A percentile compares a stretch with the other conserved stretches of the same genome.
These are phyloP conservation scores for Dendrocopos noguchii DNA, from an alignment of 2,113 vertebrate species.

Conservation along the genomic window DNA sequence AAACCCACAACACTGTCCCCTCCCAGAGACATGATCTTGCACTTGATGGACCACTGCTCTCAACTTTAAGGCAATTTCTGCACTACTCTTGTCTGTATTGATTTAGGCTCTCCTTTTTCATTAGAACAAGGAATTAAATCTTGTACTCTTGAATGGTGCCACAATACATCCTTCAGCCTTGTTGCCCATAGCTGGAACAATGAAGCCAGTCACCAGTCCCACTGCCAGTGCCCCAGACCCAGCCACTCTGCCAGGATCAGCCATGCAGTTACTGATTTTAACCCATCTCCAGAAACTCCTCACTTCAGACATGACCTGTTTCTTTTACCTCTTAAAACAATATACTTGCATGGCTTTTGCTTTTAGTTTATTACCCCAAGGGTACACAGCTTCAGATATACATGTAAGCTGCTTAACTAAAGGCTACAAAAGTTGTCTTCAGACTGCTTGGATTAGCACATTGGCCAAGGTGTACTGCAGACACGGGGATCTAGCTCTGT, in stretches of 20 bases:
- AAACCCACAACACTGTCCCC: not conserved
- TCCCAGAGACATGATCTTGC: not conserved
- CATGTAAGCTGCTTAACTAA: not conserved
- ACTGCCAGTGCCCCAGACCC: accelerated
- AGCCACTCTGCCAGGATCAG: not conserved
- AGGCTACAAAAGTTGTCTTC: not conserved
- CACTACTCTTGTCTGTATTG: not conserved
- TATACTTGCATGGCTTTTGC: not conserved
- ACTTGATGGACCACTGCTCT: not conserved
- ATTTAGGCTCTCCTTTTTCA: not conserved
- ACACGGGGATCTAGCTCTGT: not conserved
- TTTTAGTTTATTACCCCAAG: not conserved
- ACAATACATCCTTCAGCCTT: not conserved
- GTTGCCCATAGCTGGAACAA: not conserved
- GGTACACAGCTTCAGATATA: not conserved
- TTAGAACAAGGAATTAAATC: not conserved
- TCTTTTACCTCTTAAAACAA: not conserved
- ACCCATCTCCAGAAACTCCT: not conserved
- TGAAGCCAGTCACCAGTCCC: not conserved
- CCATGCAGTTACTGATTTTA: not conserved
- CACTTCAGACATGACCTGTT: not conserved
- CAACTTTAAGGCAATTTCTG: not conserved
- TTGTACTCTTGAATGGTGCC: not conserved
- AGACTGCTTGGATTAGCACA: not conserved
- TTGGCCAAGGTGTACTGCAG: not conserved